A percentile compares a stretch with the other conserved stretches of the same genome.
These are phyloP conservation scores for Morus bassanus DNA, from an alignment of 2,797 vertebrate genomes.

Conservation along the genomic window DNA sequence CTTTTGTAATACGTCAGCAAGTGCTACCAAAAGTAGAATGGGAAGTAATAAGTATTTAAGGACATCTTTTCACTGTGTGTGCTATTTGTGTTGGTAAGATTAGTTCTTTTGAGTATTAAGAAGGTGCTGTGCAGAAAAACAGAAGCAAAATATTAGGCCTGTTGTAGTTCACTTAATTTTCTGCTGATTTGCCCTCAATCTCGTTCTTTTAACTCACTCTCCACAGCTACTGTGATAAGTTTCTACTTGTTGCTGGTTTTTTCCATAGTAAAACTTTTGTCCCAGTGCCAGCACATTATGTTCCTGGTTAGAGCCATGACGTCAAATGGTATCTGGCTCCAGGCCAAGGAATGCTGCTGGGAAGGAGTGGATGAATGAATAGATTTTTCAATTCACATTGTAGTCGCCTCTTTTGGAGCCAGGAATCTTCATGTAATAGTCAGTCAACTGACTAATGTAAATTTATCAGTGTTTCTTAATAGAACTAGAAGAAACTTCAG, in stretches of 20 bases:
- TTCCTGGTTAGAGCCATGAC: conserved; percentile 76
- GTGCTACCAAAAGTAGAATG: neutral
- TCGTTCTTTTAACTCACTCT: neutral
- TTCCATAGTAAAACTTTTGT: conserved; percentile 61
- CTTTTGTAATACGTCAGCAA: neutral
- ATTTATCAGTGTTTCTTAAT: neutral
- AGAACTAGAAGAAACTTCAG: neutral
- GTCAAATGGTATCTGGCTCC: conserved; percentile 75
- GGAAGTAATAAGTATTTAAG: neutral
- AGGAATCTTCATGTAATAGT: neutral
- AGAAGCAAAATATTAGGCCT: neutral
- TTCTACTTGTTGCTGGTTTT: conserved; percentile 34
- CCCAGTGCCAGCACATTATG: conserved; percentile 77
- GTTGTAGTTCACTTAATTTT: neutral
- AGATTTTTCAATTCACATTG: conserved; percentile 1
- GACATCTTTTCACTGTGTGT: neutral
- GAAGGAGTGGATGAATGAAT: conserved; percentile 66
- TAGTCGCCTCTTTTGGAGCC: neutral
- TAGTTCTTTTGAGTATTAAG: neutral
- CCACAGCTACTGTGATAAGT: neutral
- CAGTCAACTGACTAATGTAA: neutral
- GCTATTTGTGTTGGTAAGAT: neutral
- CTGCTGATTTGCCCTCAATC: neutral
- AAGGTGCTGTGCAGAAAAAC: neutral
- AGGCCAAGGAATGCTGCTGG: conserved; percentile 69